Conservation (phyloP, 1,140 invertebrate species). For the Apis cerana region DNA sequence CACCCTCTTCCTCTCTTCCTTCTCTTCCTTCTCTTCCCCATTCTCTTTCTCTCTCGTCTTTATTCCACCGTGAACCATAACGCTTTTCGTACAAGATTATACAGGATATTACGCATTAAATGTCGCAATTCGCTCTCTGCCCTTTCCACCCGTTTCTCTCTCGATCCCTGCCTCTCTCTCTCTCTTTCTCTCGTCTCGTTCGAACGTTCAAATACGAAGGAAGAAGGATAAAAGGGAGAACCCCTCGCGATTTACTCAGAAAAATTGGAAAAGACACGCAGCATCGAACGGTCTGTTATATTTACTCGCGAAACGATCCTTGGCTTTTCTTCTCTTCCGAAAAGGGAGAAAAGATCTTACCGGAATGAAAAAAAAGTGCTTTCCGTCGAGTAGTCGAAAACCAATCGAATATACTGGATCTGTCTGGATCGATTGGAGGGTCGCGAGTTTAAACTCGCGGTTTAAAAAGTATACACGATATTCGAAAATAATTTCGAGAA, state of each 20-base stretch:
- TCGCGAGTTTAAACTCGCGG: no score
- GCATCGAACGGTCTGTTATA: conserved; percentile 47
- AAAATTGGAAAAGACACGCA: conserved; percentile 52
- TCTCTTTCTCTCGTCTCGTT: not conserved
- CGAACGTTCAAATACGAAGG: conserved; percentile 47
- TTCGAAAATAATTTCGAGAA: no score
- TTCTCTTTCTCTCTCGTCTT: conserved; percentile 45
- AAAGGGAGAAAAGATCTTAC: not conserved
- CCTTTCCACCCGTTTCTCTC: not conserved
- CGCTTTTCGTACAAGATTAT: conserved; percentile 76
- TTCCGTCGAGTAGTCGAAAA: conserved; percentile 14
- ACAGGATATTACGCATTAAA: conserved; percentile 77
- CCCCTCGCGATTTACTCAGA: conserved; percentile 45
- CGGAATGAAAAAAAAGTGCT: conserved; percentile 20
- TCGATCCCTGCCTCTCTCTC: not conserved
- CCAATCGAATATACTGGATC: not conserved
- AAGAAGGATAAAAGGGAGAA: conserved; percentile 29
- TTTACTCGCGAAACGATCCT: conserved; percentile 45
- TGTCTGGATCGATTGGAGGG: not conserved
- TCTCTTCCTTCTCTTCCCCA: not conserved
- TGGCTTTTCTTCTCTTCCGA: conserved; percentile 20
- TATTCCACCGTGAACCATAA: conserved; percentile 64
- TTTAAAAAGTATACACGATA: no score
- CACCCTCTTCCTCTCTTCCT: conserved; percentile 40
- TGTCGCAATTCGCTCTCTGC: conserved; percentile 60